Evolutionary conservation across 2,797 vertebrate species (phyloP), one percentile per base, ranked within the genome.

Genomic region (Rhinatrema bivittatum): DNA sequence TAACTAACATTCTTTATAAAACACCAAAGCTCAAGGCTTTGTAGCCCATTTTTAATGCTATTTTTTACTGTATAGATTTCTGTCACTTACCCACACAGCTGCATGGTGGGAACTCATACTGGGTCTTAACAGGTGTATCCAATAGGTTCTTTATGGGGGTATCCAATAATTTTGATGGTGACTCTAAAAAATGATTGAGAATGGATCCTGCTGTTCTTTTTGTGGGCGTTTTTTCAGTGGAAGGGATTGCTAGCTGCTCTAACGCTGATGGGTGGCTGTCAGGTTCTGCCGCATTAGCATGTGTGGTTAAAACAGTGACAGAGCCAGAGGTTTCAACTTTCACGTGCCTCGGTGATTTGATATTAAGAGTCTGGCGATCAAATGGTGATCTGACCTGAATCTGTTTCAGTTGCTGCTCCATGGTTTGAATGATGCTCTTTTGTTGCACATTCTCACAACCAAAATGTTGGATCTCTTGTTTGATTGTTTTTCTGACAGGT

Each of bases 21-120:
- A n/a, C n/a, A n/a, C n/a, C n/a, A n/a, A n/a, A n/a, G n/a, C n/a
- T n/a, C n/a, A n/a, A n/a, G n/a, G n/a, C n/a, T n/a, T n/a, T n/a
- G n/a, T n/a, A n/a, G n/a, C n/a, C n/a, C n/a, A n/a, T n/a, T n/a
- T n/a, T n/a, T n/a, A n/a, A n/a, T n/a, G 8, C 11, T 29, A 3
- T 16, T 14, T 7, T 29, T 7, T n/a, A 15, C 10, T 58, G 17
- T 33, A 40, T 28, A 33, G 13, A 29, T 29, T 37, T 25, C 20
- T 45, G 29, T 56, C 16, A 87, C 93, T 93, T 79, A 99, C 96
- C 94, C 66, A 98, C 87, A 69, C 96, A 99, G 62, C 90, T 93
- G 62, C 96, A 99, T 27, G 94, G 90, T 46, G 96, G 87, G 54
- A 99, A 94, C 61, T 99, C 96, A 60, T 94, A 98, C 22, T 99